Evolutionary conservation across 2,888 invertebrate genomes (phyloP), one percentile per base, ranked within the genome.

Genomic region (Drosophila pseudotakahashii): DNA sequence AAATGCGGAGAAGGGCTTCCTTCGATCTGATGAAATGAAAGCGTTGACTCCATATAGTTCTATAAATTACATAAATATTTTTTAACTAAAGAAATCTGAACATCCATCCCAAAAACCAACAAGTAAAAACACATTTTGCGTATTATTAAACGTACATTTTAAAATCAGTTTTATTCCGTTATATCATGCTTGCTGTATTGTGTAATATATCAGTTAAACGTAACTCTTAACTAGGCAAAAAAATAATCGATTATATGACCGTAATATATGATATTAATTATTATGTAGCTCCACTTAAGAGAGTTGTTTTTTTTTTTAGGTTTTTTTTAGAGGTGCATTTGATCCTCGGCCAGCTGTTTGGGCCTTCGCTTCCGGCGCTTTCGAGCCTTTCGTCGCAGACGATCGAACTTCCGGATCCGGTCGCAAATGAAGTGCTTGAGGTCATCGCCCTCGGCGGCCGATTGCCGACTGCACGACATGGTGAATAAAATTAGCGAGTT

Each of bases 401-500:
- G 87, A 83, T 90, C 89, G 39, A 89, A 90, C 66, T 81, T 79
- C 71, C 72, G 75, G 48, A 90, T 81, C 50, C 85, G 76, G 57
- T 80, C 26, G 72, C 89, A 77, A 68, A 90, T 84, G 54, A 90
- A 90, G 58, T 89, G 81, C 72, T 90, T 89, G 3, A 90, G 64
- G 23, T 89, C 81, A 53, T 81, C 83, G 73, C 81, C 74, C 53
- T 90, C 83, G 9, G 34, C 48, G 34, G 48, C 48, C 34, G 79
- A 85, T 42, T 87, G 78, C 3, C 75, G 88, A 13, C 48, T 59
- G 72, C 88, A 88, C 41, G 90, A 86, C 62, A 90, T 77, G 19
- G 79, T 79, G 51, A 91, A 71, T 78, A 91, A 61, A 55, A 90
- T 86, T 74, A 91, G 76, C 45, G 90, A 88, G 73, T 91, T 90